Evolutionary conservation across 2,888 invertebrate species (phyloP).

Genomic region (Philereme transversata): DNA sequence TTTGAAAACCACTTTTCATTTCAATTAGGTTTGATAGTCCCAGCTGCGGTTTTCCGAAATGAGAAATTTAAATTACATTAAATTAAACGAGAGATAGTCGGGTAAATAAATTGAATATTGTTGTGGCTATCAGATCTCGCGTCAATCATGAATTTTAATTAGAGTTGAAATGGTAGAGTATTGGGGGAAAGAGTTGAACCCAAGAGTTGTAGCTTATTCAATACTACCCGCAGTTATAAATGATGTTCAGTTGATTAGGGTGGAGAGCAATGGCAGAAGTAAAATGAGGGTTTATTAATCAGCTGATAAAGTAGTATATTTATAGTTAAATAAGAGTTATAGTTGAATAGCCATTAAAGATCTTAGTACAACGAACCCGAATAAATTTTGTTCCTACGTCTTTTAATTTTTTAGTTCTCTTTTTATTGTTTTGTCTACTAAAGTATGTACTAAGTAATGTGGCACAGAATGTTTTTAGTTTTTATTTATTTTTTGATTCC

Average conservation of each 20-base stretch:
- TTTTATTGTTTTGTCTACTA: no score
- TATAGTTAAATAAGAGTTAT: no score
- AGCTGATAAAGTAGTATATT: no score
- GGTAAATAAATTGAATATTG: slow-evolving; percentile 38
- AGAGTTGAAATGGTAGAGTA: slow-evolving; percentile 13
- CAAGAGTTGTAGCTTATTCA: neutral
- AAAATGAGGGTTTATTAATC: no score
- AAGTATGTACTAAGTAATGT: no score
- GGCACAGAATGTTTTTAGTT: no score
- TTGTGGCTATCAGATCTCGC: slow-evolving; percentile 20
- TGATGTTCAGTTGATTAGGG: slow-evolving; percentile 4
- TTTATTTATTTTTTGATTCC: no score
- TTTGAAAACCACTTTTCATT: slow-evolving; percentile 29
- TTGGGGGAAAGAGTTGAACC: slow-evolving; percentile 12
- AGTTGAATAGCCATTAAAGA: no score
- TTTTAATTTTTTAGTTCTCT: no score
- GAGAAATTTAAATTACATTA: slow-evolving; percentile 34
- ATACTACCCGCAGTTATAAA: neutral
- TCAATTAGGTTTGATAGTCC: slow-evolving; percentile 18
- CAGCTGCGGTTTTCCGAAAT: slow-evolving; percentile 35
- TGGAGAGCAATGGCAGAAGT: neutral
- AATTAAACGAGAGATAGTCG: slow-evolving; percentile 28
- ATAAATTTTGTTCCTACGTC: no score
- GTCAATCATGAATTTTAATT: slow-evolving; percentile 30
- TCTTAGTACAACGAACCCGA: no score